These are phyloP conservation scores for Hepsetus odoe DNA, from an alignment of 2,113 vertebrate species.

Conservation along the genomic window DNA sequence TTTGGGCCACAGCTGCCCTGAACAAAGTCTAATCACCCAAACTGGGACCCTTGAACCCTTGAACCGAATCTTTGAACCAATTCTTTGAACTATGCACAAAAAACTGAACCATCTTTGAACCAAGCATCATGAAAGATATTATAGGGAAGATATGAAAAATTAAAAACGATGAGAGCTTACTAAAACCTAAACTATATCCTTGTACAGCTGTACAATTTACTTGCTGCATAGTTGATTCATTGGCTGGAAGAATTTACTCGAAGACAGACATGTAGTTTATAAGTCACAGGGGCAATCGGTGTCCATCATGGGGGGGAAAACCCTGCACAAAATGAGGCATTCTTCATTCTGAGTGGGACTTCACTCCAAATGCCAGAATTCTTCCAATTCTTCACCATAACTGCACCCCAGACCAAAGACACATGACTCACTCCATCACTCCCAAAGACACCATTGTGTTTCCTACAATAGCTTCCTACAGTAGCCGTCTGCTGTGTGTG, in stretches of 20 bases:
- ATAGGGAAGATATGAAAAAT: too few species aligned
- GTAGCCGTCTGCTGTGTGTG: conserved; percentile 13
- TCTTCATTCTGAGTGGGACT: conserved; percentile 27
- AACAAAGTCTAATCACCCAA: too few species aligned
- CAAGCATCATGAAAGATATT: too few species aligned
- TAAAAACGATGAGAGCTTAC: too few species aligned
- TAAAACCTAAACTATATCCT: too few species aligned
- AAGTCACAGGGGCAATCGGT: not conserved
- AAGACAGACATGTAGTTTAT: not conserved
- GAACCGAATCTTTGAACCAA: too few species aligned
- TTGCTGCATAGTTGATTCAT: not conserved
- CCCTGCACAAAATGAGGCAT: conserved; percentile 23
- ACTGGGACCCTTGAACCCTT: too few species aligned
- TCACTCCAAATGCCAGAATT: conserved; percentile 34
- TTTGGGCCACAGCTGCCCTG: too few species aligned
- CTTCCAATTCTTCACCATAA: conserved; percentile 44
- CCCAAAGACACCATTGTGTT: conserved; percentile 67
- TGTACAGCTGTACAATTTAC: not conserved
- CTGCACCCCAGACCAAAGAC: conserved; percentile 50
- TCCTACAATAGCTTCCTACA: conserved; percentile 65
- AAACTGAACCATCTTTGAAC: too few species aligned
- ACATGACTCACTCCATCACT: conserved; percentile 58
- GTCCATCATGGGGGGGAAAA: not conserved
- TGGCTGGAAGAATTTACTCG: not conserved
- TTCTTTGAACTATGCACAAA: too few species aligned